These are phyloP conservation scores for Rhynchopsitta pachyrhyncha DNA, from an alignment of 2,113 vertebrate species.

Conservation along the genomic window DNA sequence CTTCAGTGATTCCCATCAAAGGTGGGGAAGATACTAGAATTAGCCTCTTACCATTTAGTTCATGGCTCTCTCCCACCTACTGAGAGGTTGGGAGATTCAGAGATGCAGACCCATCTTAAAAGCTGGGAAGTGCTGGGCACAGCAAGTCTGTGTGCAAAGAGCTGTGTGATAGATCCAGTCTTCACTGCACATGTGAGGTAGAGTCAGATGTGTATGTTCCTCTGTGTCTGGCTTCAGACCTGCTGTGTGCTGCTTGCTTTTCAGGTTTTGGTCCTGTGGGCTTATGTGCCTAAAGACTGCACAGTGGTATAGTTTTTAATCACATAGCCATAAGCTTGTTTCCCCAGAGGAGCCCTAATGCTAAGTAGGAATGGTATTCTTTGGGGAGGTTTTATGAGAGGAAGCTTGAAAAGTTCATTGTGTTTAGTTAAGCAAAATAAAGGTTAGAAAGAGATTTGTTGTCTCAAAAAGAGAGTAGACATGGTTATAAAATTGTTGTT, in stretches of 20 bases:
- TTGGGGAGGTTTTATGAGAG: not conserved
- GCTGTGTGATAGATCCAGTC: not conserved
- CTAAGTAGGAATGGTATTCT: not conserved
- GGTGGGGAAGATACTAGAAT: not conserved
- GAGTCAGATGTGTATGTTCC: not conserved
- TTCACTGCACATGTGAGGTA: rapidly evolving
- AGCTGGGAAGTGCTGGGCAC: not conserved
- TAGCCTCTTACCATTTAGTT: not conserved
- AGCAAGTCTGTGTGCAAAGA: not conserved
- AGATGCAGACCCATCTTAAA: not conserved
- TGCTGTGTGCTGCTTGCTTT: not conserved
- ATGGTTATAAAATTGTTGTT: not conserved
- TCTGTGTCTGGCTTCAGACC: not conserved
- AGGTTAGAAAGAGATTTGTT: not conserved
- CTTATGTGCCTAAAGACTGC: not conserved
- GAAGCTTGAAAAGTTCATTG: not conserved
- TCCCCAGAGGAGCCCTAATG: not conserved
- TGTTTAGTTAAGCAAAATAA: not conserved
- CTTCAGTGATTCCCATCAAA: not conserved
- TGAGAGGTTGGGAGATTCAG: not conserved
- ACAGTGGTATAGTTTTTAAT: not conserved
- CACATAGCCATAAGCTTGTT: not conserved
- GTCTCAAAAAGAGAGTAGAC: not conserved
- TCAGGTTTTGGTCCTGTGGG: not conserved
- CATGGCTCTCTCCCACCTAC: not conserved